Conservation (phyloP, 2,797 vertebrate species). For the Artibeus jamaicensis region DNA sequence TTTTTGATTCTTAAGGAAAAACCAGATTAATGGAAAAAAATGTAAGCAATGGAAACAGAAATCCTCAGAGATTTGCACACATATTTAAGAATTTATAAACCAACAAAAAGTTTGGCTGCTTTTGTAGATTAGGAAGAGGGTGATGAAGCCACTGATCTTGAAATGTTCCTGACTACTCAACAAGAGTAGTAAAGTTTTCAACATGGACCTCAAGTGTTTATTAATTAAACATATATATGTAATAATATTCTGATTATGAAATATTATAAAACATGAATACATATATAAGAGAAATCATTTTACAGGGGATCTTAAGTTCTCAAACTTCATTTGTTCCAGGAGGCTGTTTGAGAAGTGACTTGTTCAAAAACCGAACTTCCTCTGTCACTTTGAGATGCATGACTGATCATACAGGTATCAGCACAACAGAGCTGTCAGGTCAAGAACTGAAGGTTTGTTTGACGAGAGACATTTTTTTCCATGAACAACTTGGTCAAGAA, state of each 20-base stretch:
- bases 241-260: background rate
- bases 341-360: no score
- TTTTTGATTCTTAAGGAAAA: background rate
- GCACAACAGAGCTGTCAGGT: no score
- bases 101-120: background rate
- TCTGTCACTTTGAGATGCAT: no score
- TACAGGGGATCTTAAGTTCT: background rate
- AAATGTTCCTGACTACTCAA: background rate
- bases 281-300: background rate
- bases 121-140: background rate
- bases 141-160: background rate
- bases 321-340: no score
- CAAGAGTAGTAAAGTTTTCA: background rate
- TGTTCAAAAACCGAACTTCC: no score
- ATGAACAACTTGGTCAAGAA: no score
- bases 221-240: background rate
- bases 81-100: constrained; percentile 45
- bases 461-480: no score
- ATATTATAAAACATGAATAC: background rate
- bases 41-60: background rate
- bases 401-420: no score
- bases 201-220: background rate
- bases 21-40: constrained; percentile 9
- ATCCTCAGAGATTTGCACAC: background rate
- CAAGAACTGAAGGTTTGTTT: no score